Evolutionary conservation across 2,888 invertebrate species (phyloP), one percentile per base, ranked within the genome.

Genomic region (Meiosimyza decipiens): DNA sequence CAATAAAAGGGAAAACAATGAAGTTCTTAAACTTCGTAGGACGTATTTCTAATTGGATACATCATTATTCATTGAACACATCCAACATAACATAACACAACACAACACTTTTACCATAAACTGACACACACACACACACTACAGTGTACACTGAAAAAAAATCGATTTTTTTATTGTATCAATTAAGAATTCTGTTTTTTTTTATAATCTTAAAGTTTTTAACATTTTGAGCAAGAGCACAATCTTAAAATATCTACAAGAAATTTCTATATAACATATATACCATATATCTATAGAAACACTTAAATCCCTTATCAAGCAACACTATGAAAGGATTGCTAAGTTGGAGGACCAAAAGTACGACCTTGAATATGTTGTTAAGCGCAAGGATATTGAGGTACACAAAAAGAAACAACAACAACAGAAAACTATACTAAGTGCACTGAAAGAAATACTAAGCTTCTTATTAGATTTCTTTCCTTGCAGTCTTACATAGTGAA

Each of bases 321-420:
- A 93, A 85, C 95, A 97, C 91, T 92, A 98, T 90, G 91, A 91
- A 86, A 94, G 95, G 91, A 95, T 98, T 91, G 89, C 87, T 88
- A 89, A 90, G 83, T 92, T 98, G 91, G 98, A 98, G 91, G 94
- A 95, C 86, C 91, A 93, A 88, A 99, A 98, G 91, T 99, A 95
- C 91, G 99, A 99, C 92, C 92, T 98, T 92, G 99, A 99, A 91
- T 94, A 95, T 91, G 91, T 95, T 90, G 97, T 98, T 89, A 95
- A 95, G 90, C 94, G 95, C 91, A 99, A 99, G 94, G 99, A 99
- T 89, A 93, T 93, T 89, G 97, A 98, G 96, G 98, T 98, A 94
- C 91, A 91, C 86, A 82, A 77, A 84, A 77, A 72, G 72, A 73
- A 67, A 75, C 60, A 71, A 70, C 71, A 71, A 75, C 76, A 49